Conservation (phyloP, 2,113 vertebrate genomes). For the Lucifuga dentata region DNA sequence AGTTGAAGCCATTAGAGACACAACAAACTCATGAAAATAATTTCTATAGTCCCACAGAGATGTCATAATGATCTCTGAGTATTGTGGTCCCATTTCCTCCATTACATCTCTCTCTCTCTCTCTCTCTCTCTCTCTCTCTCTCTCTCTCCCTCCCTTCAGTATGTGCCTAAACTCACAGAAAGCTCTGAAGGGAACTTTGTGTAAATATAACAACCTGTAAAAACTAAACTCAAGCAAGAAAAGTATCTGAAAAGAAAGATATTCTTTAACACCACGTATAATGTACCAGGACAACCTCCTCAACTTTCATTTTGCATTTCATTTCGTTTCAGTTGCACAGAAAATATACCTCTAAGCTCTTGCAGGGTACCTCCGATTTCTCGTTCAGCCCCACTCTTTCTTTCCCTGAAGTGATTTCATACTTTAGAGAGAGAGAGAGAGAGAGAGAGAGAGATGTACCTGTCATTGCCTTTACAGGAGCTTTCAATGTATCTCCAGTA, state of each 20-base stretch:
- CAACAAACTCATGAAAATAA: slow-evolving; percentile 1
- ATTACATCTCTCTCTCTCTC: neutral
- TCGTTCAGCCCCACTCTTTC: neutral
- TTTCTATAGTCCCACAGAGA: neutral
- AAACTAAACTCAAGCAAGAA: neutral
- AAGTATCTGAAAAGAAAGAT: too few species aligned
- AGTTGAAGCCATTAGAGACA: slow-evolving; percentile 1
- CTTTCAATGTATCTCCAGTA: slow-evolving; percentile 29
- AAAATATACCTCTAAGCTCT: neutral
- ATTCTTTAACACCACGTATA: too few species aligned
- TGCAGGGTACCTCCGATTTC: neutral
- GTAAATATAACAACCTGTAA: neutral
- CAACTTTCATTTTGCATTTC: neutral
- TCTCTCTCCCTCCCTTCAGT: neutral
- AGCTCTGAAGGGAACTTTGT: too few species aligned
- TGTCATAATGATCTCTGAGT: slow-evolving; percentile 4
- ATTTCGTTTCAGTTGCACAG: neutral
- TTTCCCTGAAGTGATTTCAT: slow-evolving; percentile 30
- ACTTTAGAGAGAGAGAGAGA: slow-evolving; percentile 12
- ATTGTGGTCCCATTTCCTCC: slow-evolving; percentile 7
- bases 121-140: too few species aligned
- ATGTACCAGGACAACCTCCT: too few species aligned
- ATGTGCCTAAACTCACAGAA: too few species aligned
- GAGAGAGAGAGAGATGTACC: slow-evolving; percentile 23
- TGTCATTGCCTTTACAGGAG: slow-evolving; percentile 22